Percentiles rank a stretch among this genome's conserved stretches.
These are phyloP conservation scores for Acrocephalus scirpaceus DNA, from an alignment of 2,797 vertebrate species.

Conservation along the genomic window DNA sequence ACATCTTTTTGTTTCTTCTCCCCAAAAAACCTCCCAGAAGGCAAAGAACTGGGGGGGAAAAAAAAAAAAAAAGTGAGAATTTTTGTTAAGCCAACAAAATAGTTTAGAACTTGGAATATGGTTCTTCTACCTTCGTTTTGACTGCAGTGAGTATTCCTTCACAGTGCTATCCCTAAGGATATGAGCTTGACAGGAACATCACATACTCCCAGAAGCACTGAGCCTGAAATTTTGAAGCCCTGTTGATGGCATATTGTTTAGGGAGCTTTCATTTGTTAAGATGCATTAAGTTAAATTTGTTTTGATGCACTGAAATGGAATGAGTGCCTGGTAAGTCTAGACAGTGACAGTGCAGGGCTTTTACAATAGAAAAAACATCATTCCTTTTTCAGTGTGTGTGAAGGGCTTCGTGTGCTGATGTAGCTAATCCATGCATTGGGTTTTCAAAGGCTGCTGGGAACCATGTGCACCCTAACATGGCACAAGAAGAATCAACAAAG, in stretches of 20 bases:
- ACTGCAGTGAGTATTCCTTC: neutral
- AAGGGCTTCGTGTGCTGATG: neutral
- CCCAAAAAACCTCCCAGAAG: neutral
- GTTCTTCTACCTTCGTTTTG: neutral
- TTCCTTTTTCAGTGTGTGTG: neutral
- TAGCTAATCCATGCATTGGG: neutral
- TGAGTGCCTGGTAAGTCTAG: constrained; percentile 19
- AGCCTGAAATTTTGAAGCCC: neutral
- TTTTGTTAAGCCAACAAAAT: neutral
- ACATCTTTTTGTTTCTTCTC: neutral
- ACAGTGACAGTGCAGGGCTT: constrained; percentile 20
- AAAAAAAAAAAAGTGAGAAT: neutral
- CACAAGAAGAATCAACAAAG: constrained; percentile 4
- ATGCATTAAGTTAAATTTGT: constrained; percentile 41
- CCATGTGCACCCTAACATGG: neutral
- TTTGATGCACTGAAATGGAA: constrained; percentile 44
- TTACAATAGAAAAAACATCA: neutral
- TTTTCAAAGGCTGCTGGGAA: constrained; percentile 3
- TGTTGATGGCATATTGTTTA: constrained; percentile 12
- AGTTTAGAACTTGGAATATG: neutral
- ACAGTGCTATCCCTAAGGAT: neutral
- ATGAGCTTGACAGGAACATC: neutral
- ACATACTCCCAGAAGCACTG: neutral
- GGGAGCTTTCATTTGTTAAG: constrained; percentile 25
- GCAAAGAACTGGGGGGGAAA: neutral